phyloP scores from a whole-genome alignment of 2,113 vertebrate genomes.

The Pseudolaguvia tuberculata region DNA sequence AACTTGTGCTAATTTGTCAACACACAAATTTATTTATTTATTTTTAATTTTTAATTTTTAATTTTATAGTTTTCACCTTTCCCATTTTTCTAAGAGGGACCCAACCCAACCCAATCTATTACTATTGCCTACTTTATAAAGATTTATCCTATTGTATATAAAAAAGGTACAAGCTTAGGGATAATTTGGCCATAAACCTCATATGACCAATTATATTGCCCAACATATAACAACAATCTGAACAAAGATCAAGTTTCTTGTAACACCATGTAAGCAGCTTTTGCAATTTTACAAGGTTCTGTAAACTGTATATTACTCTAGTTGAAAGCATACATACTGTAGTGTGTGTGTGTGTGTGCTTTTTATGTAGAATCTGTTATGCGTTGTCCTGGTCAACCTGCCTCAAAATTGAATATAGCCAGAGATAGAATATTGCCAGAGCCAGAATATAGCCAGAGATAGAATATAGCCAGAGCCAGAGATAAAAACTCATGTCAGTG shows the following conservation, averaged over 20 bases:
- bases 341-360: not conserved
- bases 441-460: no score
- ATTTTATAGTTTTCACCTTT: not conserved
- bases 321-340: not conserved
- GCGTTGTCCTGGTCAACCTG: not conserved
- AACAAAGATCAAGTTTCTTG: slow-evolving; percentile 14
- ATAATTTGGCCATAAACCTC: slow-evolving; percentile 18
- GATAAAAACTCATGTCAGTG: not conserved
- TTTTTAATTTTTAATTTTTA: no score
- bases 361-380: not conserved
- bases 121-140: not conserved
- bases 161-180: not conserved
- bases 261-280: not conserved
- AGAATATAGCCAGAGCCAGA: no score
- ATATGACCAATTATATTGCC: slow-evolving; percentile 8
- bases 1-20: no score
- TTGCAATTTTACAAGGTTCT: slow-evolving; percentile 16
- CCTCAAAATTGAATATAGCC: not conserved
- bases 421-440: no score
- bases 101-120: no score
- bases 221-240: not conserved
- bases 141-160: not conserved
- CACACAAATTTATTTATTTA: no score
- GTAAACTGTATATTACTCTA: not conserved
- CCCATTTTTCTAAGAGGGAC: no score